phyloP scores from a whole-genome alignment of 1,140 invertebrate genomes.

The Portunus trituberculatus region DNA sequence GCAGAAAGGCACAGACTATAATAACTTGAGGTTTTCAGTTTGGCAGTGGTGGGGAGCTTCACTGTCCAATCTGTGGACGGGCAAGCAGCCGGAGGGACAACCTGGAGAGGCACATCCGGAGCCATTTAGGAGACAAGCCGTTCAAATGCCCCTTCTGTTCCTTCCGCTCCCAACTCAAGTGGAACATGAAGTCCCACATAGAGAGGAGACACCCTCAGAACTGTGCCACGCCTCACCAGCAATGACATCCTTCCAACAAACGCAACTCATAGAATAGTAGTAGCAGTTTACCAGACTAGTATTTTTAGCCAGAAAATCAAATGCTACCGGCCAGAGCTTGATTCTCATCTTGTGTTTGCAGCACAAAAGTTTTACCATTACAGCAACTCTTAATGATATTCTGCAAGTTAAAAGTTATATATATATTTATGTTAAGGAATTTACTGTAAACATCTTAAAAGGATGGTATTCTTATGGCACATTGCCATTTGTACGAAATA shows the following conservation, averaged over 20 bases:
- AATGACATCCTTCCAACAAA: constrained; percentile 56
- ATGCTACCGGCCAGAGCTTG: constrained; percentile 17
- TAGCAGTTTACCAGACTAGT: neutral
- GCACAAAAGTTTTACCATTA: neutral
- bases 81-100: constrained; percentile 66
- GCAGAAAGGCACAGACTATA: neutral
- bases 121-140: constrained; percentile 68
- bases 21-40: constrained; percentile 49
- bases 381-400: neutral
- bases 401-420: neutral
- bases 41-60: constrained; percentile 40
- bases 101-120: constrained; percentile 67
- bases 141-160: constrained; percentile 69
- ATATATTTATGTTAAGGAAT: constrained; percentile 18
- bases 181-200: constrained; percentile 73
- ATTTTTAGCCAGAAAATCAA: neutral
- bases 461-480: constrained; percentile 2
- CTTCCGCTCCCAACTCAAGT: constrained; percentile 71
- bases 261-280: neutral
- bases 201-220: constrained; percentile 61
- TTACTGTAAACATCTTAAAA: constrained; percentile 14
- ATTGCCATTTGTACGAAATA: neutral
- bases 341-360: constrained; percentile 18
- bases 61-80: constrained; percentile 64
- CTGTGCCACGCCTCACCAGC: constrained; percentile 5